A percentile compares a stretch with the other conserved stretches of the same genome.
phyloP scores from a whole-genome alignment of 2,113 vertebrate species.

The Apus apus region DNA sequence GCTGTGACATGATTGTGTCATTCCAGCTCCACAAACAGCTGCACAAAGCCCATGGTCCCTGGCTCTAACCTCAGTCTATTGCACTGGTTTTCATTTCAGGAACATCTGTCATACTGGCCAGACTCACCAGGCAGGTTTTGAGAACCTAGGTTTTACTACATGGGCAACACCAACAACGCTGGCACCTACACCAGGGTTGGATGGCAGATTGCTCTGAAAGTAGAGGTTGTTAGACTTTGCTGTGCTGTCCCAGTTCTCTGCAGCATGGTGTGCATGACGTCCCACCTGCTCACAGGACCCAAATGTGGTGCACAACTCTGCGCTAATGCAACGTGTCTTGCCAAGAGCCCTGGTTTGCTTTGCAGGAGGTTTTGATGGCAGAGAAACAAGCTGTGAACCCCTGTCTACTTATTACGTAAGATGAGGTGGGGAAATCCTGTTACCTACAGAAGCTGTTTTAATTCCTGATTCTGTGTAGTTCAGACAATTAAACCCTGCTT shows the following conservation, averaged over 20 bases:
- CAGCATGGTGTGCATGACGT: background rate
- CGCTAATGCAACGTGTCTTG: background rate
- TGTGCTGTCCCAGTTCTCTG: background rate
- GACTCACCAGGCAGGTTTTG: background rate
- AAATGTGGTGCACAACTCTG: accelerated
- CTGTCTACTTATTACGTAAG: background rate
- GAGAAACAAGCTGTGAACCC: background rate
- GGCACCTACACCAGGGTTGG: background rate
- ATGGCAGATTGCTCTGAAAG: background rate
- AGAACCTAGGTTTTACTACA: background rate
- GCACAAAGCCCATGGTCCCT: background rate
- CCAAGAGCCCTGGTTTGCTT: background rate
- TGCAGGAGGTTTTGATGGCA: background rate
- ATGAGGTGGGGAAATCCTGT: background rate
- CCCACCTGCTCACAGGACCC: background rate
- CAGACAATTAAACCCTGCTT: background rate
- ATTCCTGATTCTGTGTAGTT: background rate
- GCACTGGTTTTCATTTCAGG: background rate
- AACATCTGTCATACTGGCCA: background rate
- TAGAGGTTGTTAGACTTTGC: background rate
- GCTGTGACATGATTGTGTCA: background rate
- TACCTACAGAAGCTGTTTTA: background rate
- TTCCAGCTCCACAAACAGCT: background rate
- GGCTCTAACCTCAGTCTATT: background rate
- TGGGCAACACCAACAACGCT: background rate